Evolutionary conservation across 2,888 invertebrate species (phyloP).

Genomic region (Pelosia muscerda): DNA sequence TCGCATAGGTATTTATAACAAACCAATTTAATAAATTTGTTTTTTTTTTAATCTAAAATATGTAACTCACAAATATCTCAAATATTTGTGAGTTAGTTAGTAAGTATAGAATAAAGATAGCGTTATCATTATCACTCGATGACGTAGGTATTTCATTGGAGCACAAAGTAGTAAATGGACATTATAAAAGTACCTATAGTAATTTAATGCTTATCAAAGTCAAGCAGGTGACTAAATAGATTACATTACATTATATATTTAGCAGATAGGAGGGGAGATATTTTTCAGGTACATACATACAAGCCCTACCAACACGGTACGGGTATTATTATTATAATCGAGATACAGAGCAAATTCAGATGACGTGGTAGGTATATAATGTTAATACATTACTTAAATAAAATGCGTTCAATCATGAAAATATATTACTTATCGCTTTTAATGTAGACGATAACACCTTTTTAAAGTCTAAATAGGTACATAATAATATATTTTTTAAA

Average conservation of each 20-base stretch:
- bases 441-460: neutral
- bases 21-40: too few species aligned
- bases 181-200: neutral
- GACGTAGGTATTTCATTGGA: neutral
- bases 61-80: too few species aligned
- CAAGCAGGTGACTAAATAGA: neutral
- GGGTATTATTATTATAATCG: neutral
- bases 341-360: conserved; percentile 34
- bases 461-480: neutral
- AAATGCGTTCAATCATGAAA: conserved; percentile 6
- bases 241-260: neutral
- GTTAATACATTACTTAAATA: neutral
- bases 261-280: neutral
- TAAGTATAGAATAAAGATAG: too few species aligned
- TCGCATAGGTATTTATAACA: too few species aligned
- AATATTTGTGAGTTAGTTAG: neutral
- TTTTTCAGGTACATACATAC: neutral
- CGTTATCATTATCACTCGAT: neutral
- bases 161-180: conserved; percentile 4
- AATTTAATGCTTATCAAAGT: neutral
- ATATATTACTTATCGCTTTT: neutral
- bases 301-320: neutral
- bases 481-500: neutral
- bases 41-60: too few species aligned
- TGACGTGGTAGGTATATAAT: conserved; percentile 32